These are phyloP conservation scores for Pogonognathellus flavescens DNA, from an alignment of 1,140 invertebrate species.

Conservation along the genomic window DNA sequence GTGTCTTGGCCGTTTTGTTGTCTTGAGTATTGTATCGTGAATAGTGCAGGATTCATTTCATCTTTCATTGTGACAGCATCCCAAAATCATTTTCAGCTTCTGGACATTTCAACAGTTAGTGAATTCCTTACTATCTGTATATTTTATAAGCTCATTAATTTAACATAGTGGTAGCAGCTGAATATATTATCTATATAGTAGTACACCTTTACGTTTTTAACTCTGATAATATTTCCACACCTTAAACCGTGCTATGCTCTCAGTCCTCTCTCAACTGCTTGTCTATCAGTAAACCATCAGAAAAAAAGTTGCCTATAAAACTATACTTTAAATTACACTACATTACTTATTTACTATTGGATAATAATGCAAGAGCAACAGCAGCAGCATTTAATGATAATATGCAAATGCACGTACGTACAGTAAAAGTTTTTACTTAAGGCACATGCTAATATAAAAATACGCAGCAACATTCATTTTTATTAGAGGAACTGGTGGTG, in stretches of 20 bases:
- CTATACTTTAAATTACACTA: background rate
- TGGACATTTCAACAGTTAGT: conserved; percentile 45
- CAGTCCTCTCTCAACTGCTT: background rate
- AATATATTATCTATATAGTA: conserved; percentile 2
- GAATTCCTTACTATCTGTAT: conserved; percentile 10
- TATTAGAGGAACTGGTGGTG: conserved; percentile 1
- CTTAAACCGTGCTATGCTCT: conserved; percentile 7
- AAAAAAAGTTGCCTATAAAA: background rate
- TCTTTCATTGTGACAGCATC: conserved; percentile 36
- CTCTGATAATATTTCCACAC: conserved; percentile 30
- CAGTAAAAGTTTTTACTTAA: conserved; percentile 21
- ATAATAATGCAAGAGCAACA: background rate
- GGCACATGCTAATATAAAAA: conserved; percentile 36
- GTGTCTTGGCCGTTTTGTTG: background rate
- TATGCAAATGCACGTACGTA: background rate
- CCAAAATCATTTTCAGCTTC: conserved; percentile 33
- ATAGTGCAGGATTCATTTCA: conserved; percentile 23
- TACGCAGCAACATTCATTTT: conserved; percentile 17
- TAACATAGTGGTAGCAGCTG: conserved; percentile 4
- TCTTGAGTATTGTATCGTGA: background rate
- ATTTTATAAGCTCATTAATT: conserved; percentile 39
- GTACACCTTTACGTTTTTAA: conserved; percentile 16
- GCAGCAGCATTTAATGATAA: background rate
- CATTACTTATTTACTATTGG: background rate
- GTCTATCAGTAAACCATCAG: background rate